Evolutionary conservation across 2,797 vertebrate species (phyloP).

Genomic region (Anisognathus igniventris): DNA sequence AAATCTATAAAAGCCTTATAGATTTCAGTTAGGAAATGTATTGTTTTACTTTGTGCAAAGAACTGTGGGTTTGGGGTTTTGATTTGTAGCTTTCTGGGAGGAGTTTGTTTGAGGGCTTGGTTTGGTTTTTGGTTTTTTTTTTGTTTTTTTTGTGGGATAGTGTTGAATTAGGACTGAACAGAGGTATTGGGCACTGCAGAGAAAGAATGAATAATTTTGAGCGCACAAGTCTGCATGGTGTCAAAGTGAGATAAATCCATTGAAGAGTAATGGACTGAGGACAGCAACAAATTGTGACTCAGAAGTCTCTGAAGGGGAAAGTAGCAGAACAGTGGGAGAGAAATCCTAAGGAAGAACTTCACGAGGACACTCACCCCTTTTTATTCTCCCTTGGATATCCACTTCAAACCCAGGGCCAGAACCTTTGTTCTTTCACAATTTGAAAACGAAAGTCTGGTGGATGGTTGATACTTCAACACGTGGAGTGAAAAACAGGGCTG

Average conservation of each 20-base stretch:
- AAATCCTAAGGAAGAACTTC: not conserved
- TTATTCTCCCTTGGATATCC: not conserved
- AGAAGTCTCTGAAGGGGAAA: not conserved
- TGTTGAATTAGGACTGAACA: not conserved
- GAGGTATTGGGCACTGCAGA: not conserved
- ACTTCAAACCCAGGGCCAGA: not conserved
- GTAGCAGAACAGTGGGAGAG: not conserved
- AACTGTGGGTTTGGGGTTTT: not conserved
- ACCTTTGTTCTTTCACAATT: not conserved
- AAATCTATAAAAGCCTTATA: no score
- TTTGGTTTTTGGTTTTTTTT: not conserved
- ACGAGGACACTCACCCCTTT: fast-evolving
- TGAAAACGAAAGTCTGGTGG: not conserved
- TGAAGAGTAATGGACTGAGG: not conserved
- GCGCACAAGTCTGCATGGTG: not conserved
- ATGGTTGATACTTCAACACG: not conserved
- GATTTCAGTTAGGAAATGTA: not conserved
- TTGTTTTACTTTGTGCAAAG: not conserved
- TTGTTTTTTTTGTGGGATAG: not conserved
- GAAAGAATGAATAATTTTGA: not conserved
- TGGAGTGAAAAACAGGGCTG: not conserved
- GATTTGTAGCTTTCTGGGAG: not conserved
- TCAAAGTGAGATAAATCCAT: not conserved
- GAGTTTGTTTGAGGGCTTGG: not conserved
- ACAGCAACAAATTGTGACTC: not conserved